Evolutionary conservation across 2,888 invertebrate genomes (phyloP).

Genomic region (Stenotaenia linearis): DNA sequence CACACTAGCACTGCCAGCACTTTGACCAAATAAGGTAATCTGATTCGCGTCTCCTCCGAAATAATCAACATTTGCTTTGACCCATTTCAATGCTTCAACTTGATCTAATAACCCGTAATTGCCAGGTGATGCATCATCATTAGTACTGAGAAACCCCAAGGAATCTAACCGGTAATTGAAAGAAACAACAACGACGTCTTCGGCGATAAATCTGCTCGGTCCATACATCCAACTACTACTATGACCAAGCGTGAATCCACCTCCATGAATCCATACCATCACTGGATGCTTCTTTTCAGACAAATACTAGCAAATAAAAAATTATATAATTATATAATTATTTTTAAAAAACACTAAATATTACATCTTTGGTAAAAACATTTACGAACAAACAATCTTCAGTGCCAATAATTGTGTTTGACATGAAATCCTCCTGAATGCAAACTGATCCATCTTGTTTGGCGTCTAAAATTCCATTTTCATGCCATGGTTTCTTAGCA

Average conservation of each 20-base stretch:
- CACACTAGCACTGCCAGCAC: background rate
- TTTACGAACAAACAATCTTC: background rate
- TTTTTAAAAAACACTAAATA: background rate
- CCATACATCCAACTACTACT: background rate
- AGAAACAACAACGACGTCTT: background rate
- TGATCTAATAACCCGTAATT: conserved; percentile 27
- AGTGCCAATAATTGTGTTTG: background rate
- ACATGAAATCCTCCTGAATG: background rate
- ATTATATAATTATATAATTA: background rate
- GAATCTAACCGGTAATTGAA: conserved; percentile 7
- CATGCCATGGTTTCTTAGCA: background rate
- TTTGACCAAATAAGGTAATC: background rate
- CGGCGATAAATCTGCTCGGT: background rate
- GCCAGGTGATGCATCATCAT: background rate
- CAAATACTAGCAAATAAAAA: background rate
- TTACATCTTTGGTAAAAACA: background rate
- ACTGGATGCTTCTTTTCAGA: background rate
- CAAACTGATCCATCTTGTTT: background rate
- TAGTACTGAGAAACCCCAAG: background rate
- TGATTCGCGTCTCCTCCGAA: conserved; percentile 5
- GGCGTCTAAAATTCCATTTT: background rate
- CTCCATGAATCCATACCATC: conserved; percentile 20
- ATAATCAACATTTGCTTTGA: background rate
- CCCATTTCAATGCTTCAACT: background rate
- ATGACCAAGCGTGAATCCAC: background rate